A percentile compares a stretch with the other conserved stretches of the same genome.
Conservation (phyloP, 2,113 vertebrate genomes). For the Smithornis capensis region DNA sequence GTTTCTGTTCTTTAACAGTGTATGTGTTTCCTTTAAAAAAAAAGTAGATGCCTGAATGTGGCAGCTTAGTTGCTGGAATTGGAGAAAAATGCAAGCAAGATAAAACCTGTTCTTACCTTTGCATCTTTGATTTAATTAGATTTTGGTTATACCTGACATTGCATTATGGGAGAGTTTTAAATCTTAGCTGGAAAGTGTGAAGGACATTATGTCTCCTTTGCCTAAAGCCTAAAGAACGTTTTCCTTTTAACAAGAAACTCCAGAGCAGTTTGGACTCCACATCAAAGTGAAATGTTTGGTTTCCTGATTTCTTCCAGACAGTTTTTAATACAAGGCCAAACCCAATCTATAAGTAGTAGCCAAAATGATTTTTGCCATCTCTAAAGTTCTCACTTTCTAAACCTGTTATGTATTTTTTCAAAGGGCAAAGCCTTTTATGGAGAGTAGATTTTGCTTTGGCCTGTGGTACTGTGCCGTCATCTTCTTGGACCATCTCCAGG, state of each 20-base stretch:
- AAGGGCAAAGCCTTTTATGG: not conserved
- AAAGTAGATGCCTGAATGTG: not conserved
- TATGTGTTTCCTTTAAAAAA: not conserved
- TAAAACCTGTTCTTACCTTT: not conserved
- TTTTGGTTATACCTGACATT: not conserved
- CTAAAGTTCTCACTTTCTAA: not conserved
- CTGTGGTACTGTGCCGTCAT: not conserved
- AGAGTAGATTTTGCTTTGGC: not conserved
- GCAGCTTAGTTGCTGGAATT: not conserved
- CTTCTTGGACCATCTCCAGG: not conserved
- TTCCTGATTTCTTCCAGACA: conserved; percentile 18
- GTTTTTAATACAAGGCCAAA: not conserved
- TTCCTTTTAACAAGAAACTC: not conserved
- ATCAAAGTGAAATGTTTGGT: not conserved
- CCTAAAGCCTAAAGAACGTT: not conserved
- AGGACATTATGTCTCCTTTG: not conserved
- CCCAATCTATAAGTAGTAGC: not conserved
- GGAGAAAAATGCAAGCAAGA: not conserved
- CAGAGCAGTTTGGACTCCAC: not conserved
- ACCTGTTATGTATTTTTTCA: not conserved
- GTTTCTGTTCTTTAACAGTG: not conserved
- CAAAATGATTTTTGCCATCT: not conserved
- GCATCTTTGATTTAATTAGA: conserved; percentile 31
- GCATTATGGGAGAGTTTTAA: not conserved
- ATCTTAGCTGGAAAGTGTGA: not conserved